These are phyloP conservation scores for Accipiter virgatus DNA, from an alignment of 2,113 vertebrate genomes.

Conservation along the genomic window DNA sequence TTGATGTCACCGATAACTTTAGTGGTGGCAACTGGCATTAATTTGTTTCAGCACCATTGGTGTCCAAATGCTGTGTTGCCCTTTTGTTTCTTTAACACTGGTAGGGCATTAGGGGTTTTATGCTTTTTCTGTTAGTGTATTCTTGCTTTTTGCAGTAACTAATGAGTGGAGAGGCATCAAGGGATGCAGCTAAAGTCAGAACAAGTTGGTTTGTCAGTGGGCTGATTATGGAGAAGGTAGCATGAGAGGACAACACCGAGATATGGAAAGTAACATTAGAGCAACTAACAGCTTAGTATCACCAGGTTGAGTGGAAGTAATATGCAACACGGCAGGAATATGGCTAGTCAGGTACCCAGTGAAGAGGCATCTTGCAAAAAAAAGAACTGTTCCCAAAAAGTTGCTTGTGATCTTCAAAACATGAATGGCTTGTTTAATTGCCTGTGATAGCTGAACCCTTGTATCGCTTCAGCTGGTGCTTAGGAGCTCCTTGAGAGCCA, in stretches of 20 bases:
- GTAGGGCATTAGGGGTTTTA: background rate
- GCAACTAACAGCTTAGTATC: background rate
- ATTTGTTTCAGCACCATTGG: background rate
- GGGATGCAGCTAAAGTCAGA: background rate
- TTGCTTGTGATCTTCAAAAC: background rate
- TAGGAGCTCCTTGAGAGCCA: background rate
- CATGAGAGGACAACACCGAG: background rate
- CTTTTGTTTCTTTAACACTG: background rate
- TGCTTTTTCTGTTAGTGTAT: background rate
- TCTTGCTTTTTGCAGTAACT: background rate
- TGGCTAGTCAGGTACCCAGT: background rate
- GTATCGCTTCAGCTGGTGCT: background rate
- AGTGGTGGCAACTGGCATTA: background rate
- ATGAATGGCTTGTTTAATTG: background rate
- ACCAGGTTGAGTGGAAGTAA: background rate
- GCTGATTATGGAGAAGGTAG: background rate
- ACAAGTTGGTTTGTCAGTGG: background rate
- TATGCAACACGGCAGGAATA: background rate
- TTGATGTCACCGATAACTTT: background rate
- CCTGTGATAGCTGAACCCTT: background rate
- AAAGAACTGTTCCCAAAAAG: background rate
- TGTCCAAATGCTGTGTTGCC: background rate
- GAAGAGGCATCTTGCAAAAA: background rate
- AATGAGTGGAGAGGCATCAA: background rate
- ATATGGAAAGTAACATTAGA: background rate